Base-by-base conservation (phyloP, 2,113 vertebrate species). In the Talpa occidentalis region DNA sequence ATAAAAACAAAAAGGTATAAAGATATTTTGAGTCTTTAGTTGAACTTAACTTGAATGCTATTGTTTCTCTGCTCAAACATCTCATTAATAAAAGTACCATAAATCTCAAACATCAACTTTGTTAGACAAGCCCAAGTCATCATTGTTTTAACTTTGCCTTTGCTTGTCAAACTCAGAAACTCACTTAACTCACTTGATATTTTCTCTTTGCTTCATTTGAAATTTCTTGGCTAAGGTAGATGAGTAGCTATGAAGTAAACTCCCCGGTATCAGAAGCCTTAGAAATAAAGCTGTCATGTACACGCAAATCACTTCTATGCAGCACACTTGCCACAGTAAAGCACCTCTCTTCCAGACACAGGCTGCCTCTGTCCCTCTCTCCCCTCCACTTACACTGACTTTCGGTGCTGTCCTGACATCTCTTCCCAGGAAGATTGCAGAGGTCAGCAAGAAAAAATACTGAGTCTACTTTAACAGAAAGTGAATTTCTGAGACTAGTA, bases 131-230 rank as follows among this genome's bases (percentile, higher is more conserved):
- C 82, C 73, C 42, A 32, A 92, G 60, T 60, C 93, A 80, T 56
- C 9, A 32, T 37, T 94, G 76, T 74, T 92, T 81, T 95, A 95
- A 90, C 92, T 92, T 96, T 19, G 4, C 64, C 30, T 85, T 67
- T 76, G 85, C 90, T 82, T 96, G 92, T 96, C 97, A 96, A 88
- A 92, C 74, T 95, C 84, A 72, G 92, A 96, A 89, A 76, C 44
- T 92, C 72, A 92, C n/a, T 94, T 44, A 56, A 76, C 60, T 81
- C 80, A 80, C 44, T 77, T 22, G 40, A 35, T 62, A 11, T 92
- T 94, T 96, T 94, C 84, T 88, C 80, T 92, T 77, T 73, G 67
- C 73, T 92, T 88, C 69, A 52, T 88, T 96, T 95, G 81, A 92
- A 82, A 76, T 88, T 93, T 85, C 79, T 84, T 54, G 56, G 83